Evolutionary conservation across 2,113 vertebrate genomes (phyloP).

Genomic region (Tragulus kanchil): DNA sequence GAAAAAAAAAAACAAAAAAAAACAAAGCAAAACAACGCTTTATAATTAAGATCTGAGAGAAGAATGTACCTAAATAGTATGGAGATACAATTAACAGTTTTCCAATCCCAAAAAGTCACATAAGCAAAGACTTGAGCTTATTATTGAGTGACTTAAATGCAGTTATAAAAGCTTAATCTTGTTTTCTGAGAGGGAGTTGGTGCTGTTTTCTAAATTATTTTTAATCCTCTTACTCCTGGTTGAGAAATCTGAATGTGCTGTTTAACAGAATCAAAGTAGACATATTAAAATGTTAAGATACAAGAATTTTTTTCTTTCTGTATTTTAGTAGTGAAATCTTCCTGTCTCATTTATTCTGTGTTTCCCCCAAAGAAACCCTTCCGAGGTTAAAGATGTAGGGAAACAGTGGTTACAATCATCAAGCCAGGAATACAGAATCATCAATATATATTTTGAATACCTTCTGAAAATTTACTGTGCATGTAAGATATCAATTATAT

Average conservation of each 20-base stretch:
- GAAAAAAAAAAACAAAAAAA: not conserved
- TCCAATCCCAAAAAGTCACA: not conserved
- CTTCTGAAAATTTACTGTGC: not conserved
- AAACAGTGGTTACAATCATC: not conserved
- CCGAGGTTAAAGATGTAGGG: not conserved
- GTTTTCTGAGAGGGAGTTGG: not conserved
- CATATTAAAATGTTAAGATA: not conserved
- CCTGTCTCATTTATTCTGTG: not conserved
- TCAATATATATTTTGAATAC: not conserved
- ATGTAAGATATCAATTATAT: not conserved
- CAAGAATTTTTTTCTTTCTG: not conserved
- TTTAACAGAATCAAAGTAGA: not conserved
- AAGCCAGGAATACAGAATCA: not conserved
- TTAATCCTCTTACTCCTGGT: not conserved
- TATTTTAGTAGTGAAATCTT: not conserved
- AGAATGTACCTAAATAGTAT: not conserved
- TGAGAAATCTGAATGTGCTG: not conserved
- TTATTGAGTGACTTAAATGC: not conserved
- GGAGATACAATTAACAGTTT: not conserved
- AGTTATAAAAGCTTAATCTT: not conserved
- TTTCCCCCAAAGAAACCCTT: not conserved
- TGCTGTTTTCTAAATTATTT: constrained; percentile 32
- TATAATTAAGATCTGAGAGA: not conserved
- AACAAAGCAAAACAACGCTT: not conserved
- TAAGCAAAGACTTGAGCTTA: not conserved